phyloP scores from a whole-genome alignment of 2,113 vertebrate species.

The Stictonetta naevosa region DNA sequence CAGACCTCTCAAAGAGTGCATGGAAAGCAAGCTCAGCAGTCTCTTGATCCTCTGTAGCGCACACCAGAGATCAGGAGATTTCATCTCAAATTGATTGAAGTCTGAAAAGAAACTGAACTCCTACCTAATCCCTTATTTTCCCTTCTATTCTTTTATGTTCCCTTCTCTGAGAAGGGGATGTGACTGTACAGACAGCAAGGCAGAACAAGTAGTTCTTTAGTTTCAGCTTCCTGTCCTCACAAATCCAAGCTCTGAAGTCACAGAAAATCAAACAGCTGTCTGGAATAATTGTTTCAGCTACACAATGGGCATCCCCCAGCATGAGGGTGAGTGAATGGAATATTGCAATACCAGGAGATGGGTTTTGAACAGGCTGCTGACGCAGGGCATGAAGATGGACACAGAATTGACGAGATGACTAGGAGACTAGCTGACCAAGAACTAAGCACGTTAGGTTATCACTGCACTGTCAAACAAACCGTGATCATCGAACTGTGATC shows the following conservation, averaged over 20 bases:
- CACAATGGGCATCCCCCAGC: neutral
- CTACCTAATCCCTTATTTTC: neutral
- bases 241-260: neutral
- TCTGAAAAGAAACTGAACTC: neutral
- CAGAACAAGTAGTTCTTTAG: neutral
- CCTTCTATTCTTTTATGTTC: neutral
- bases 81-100: neutral
- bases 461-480: neutral
- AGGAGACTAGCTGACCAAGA: neutral
- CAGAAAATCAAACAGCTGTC: neutral
- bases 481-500: neutral
- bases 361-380: neutral
- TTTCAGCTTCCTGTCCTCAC: neutral
- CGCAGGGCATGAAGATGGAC: neutral
- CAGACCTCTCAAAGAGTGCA: neutral
- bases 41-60: neutral
- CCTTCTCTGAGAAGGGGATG: neutral
- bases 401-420: neutral
- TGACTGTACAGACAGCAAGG: neutral
- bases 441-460: neutral
- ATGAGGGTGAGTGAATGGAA: neutral
- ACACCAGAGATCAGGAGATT: neutral
- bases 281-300: neutral
- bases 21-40: neutral
- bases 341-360: neutral